Conservation (phyloP, 2,888 invertebrate species). For the Cheilosia urbana region DNA sequence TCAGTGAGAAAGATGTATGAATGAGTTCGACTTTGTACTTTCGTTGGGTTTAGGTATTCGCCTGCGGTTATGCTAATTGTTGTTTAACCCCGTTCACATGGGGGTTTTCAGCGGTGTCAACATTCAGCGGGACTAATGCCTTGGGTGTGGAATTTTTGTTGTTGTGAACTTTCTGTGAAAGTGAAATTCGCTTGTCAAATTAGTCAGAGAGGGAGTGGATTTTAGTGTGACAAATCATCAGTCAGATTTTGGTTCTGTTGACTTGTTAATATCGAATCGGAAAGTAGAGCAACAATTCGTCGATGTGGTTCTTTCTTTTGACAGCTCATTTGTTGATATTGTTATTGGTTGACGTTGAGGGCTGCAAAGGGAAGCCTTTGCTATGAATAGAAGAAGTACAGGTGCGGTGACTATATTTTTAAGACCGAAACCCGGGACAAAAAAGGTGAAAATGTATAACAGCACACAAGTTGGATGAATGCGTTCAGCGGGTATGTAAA, state of each 20-base stretch:
- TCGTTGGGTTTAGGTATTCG: background rate
- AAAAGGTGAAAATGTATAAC: too few relatives aligned
- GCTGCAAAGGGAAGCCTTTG: too few relatives aligned
- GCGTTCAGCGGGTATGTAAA: too few relatives aligned
- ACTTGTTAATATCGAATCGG: too few relatives aligned
- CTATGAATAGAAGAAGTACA: too few relatives aligned
- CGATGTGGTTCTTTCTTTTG: too few relatives aligned
- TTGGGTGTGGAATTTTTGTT: background rate
- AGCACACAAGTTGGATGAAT: too few relatives aligned
- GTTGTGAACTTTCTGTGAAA: background rate
- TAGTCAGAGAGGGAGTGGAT: background rate
- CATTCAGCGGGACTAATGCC: background rate
- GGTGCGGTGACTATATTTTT: too few relatives aligned
- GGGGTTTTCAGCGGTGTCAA: background rate
- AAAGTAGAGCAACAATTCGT: too few relatives aligned
- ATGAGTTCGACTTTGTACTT: slow-evolving; percentile 1
- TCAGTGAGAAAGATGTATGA: background rate
- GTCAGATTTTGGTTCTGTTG: background rate
- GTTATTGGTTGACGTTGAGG: too few relatives aligned
- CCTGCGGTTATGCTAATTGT: background rate
- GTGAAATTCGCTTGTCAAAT: background rate
- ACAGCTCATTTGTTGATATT: too few relatives aligned
- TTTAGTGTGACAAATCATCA: background rate
- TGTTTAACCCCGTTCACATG: background rate
- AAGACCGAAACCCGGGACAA: too few relatives aligned